A percentile compares a stretch with the other conserved stretches of the same genome.
These are phyloP conservation scores for Chaetops frenatus DNA, from an alignment of 2,113 vertebrate species.

Conservation along the genomic window DNA sequence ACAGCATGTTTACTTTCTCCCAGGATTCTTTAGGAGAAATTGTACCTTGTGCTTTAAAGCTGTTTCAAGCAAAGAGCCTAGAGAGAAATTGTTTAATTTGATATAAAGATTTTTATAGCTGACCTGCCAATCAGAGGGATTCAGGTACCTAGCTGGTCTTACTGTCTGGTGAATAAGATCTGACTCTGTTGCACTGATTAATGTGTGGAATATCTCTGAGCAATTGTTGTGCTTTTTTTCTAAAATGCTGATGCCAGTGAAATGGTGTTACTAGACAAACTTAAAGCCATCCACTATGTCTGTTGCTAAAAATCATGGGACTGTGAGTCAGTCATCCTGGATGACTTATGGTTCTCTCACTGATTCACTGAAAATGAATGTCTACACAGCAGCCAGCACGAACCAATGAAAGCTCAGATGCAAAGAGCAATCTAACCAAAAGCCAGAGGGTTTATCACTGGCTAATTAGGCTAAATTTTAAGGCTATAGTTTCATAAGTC, in stretches of 20 bases:
- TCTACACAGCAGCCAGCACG: background rate
- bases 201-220: background rate
- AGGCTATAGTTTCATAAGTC: background rate
- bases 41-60: slow-evolving; percentile 22
- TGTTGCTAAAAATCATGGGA: slow-evolving; percentile 26
- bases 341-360: background rate
- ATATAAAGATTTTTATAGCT: background rate
- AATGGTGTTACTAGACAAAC: rapidly evolving
- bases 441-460: background rate
- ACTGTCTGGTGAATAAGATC: background rate
- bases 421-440: background rate
- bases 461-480: background rate
- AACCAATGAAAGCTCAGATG: background rate
- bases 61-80: background rate
- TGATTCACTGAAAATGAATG: slow-evolving; percentile 33
- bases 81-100: background rate
- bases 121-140: background rate
- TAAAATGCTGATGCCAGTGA: background rate
- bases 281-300: background rate
- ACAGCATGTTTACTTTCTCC: slow-evolving; percentile 38
- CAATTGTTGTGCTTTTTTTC: background rate
- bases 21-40: slow-evolving; percentile 15
- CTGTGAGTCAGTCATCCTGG: slow-evolving; percentile 22
- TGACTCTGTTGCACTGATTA: background rate
- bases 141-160: background rate